phyloP scores from a whole-genome alignment of 1,140 invertebrate species.

The Plodia interpunctella region DNA sequence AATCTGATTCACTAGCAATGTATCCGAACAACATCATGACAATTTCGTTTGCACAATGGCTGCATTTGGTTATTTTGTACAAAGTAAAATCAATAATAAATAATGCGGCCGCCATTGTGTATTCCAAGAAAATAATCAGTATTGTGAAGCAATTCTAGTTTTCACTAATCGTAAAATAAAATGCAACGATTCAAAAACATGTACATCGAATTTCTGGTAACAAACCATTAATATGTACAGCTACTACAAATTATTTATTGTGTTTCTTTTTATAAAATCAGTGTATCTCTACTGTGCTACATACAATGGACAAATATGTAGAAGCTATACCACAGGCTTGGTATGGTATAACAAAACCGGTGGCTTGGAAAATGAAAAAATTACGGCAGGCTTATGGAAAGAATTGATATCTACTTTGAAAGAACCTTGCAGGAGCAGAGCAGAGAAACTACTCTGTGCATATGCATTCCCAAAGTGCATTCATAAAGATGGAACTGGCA shows the following conservation, averaged over 20 bases:
- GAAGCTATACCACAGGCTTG: constrained; percentile 85
- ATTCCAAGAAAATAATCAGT: constrained; percentile 17
- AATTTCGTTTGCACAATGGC: background rate
- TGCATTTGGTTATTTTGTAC: constrained; percentile 12
- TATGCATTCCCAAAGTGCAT: constrained; percentile 95
- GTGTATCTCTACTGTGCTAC: constrained; percentile 84
- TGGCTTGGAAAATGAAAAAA: constrained; percentile 90
- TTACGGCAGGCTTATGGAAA: constrained; percentile 88
- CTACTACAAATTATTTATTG: constrained; percentile 31
- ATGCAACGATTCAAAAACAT: constrained; percentile 45
- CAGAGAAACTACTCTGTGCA: constrained; percentile 93
- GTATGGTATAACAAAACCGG: constrained; percentile 91
- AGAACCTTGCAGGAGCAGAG: constrained; percentile 90
- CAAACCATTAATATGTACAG: constrained; percentile 33
- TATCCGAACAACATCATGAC: constrained; percentile 5
- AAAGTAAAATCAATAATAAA: constrained; percentile 70
- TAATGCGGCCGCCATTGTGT: constrained; percentile 69
- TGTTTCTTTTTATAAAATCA: constrained; percentile 58
- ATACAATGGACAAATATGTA: constrained; percentile 93
- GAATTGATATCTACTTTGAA: constrained; percentile 88
- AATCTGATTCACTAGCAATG: background rate
- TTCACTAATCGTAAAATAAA: constrained; percentile 45
- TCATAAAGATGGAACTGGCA: constrained; percentile 77
- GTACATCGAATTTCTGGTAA: constrained; percentile 28
- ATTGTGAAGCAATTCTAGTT: constrained; percentile 31